Conservation (phyloP, 2,888 invertebrate genomes). For the Drosophila testacea region DNA sequence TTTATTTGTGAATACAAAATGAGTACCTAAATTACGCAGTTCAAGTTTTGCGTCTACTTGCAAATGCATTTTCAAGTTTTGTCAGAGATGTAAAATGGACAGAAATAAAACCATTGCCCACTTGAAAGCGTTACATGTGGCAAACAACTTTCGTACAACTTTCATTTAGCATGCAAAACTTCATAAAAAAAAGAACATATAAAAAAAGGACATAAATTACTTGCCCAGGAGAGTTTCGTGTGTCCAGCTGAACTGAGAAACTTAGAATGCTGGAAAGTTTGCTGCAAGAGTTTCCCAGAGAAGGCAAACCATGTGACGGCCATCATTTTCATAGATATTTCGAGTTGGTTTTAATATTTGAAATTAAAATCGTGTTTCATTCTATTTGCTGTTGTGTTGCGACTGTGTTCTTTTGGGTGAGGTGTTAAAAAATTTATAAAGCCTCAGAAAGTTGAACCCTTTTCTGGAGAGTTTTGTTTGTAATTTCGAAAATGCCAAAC, state of each 20-base stretch:
- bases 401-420: constrained; percentile 30
- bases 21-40: constrained; percentile 1
- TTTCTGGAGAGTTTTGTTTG: constrained; percentile 55
- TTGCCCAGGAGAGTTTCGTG: constrained; percentile 24
- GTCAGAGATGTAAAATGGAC: constrained; percentile 14
- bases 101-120: constrained; percentile 29
- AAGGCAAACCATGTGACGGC: constrained; percentile 5
- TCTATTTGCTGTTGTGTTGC: constrained; percentile 34
- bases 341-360: constrained; percentile 43
- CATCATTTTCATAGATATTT: constrained; percentile 22
- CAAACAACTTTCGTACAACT: constrained; percentile 34
- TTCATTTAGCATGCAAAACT: constrained; percentile 46
- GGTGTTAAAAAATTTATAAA: constrained; percentile 57
- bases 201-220: constrained; percentile 35
- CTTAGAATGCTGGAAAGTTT: constrained; percentile 36
- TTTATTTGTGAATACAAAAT: constrained; percentile 7
- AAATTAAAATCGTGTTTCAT: constrained; percentile 56
- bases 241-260: constrained; percentile 21
- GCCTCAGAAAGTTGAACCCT: constrained; percentile 56
- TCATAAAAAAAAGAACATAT: constrained; percentile 17
- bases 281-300: neutral
- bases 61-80: constrained; percentile 19
- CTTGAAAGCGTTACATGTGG: constrained; percentile 34
- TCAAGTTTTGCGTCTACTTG: constrained; percentile 19
- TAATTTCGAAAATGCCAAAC: constrained; percentile 60